Conservation (phyloP, 1,140 invertebrate genomes). For the Drosophila sturtevanti region DNA sequence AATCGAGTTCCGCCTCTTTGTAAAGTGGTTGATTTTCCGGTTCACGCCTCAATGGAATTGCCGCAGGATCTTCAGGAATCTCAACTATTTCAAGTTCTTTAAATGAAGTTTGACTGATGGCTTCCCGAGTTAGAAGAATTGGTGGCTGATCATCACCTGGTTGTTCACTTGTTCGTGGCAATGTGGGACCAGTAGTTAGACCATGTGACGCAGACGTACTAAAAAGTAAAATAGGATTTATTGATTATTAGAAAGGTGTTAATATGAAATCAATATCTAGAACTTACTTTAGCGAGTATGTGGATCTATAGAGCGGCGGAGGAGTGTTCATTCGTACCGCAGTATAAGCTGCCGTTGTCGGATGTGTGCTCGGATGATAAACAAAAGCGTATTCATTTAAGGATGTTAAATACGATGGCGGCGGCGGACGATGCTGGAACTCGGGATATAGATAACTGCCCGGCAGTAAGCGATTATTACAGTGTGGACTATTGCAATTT, state of each 20-base stretch:
- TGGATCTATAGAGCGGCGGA: slow-evolving; percentile 76
- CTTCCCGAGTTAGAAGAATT: slow-evolving; percentile 17
- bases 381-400: slow-evolving; percentile 72
- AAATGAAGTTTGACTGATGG: slow-evolving; percentile 44
- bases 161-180: slow-evolving; percentile 48
- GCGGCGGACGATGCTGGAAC: slow-evolving; percentile 77
- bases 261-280: no score
- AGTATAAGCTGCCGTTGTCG: slow-evolving; percentile 39
- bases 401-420: slow-evolving; percentile 76
- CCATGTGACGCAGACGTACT: slow-evolving; percentile 38
- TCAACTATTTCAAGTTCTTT: slow-evolving; percentile 45
- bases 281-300: slow-evolving; percentile 74
- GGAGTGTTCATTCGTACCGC: slow-evolving; percentile 66
- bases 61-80: slow-evolving; percentile 30
- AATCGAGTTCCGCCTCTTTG: slow-evolving; percentile 55
- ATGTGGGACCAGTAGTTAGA: slow-evolving; percentile 9
- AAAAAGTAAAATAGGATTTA: neutral
- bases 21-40: slow-evolving; percentile 42
- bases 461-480: slow-evolving; percentile 63
- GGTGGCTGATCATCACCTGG: slow-evolving; percentile 32
- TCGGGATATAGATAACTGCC: slow-evolving; percentile 72
- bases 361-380: slow-evolving; percentile 54
- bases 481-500: slow-evolving; percentile 76
- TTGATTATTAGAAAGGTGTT: neutral
- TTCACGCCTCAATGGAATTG: slow-evolving; percentile 17